Conservation (phyloP, 2,797 vertebrate genomes). For the Oreortyx pictus region DNA sequence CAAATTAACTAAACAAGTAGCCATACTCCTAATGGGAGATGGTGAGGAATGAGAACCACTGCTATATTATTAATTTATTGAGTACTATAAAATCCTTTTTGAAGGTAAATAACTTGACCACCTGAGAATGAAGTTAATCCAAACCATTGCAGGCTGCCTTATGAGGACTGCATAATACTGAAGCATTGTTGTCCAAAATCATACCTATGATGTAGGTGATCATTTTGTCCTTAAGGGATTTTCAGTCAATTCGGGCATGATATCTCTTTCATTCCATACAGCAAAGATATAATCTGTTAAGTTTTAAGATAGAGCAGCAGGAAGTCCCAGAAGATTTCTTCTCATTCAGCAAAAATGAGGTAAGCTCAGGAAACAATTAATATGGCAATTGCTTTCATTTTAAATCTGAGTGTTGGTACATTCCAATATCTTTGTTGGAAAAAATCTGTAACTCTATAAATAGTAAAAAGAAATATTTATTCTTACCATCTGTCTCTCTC, state of each 20-base stretch:
- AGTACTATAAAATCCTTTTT: background rate
- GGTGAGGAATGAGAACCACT: background rate
- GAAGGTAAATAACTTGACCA: background rate
- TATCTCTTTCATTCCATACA: background rate
- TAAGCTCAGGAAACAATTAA: background rate
- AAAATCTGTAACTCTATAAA: background rate
- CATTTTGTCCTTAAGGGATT: background rate
- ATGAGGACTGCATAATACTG: background rate
- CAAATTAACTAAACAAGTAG: background rate
- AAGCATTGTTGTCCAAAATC: background rate
- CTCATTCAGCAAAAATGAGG: background rate
- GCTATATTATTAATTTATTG: background rate
- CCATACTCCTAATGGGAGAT: background rate
- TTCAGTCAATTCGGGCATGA: background rate
- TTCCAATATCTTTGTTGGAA: background rate
- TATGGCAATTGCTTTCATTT: background rate
- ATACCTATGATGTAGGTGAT: background rate
- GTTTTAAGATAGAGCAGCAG: background rate
- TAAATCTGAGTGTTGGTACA: background rate
- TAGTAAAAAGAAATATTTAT: background rate
- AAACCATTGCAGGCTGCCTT: background rate
- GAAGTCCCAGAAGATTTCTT: background rate
- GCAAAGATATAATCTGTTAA: background rate
- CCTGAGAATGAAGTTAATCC: background rate
- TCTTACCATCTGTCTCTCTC: background rate